A percentile compares a stretch with the other conserved stretches of the same genome.
Conservation (phyloP, 2,113 vertebrate genomes). For the Cervus canadensis region DNA sequence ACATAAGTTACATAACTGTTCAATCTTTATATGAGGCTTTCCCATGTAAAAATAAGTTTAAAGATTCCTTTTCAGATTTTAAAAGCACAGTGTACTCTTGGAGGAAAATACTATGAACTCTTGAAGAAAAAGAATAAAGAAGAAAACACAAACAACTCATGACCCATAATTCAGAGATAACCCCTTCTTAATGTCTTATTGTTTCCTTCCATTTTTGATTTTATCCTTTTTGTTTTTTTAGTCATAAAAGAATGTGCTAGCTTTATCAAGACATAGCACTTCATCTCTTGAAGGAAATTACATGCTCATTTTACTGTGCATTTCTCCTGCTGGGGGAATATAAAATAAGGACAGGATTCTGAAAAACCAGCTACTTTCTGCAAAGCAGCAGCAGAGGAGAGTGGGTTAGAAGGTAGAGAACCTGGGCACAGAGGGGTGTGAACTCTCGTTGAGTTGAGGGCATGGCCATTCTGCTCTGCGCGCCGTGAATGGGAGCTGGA, state of each 20-base stretch:
- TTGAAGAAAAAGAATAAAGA: neutral
- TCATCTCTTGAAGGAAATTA: neutral
- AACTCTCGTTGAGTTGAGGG: neutral
- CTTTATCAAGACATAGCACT: neutral
- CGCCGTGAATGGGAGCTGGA: neutral
- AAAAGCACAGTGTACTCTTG: neutral
- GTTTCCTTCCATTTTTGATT: neutral
- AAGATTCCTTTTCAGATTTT: constrained; percentile 1
- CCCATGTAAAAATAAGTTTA: neutral
- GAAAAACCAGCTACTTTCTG: neutral
- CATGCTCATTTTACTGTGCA: neutral
- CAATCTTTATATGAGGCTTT: neutral
- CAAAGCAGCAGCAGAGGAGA: neutral
- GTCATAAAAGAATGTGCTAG: neutral
- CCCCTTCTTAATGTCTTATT: neutral
- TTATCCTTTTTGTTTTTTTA: neutral
- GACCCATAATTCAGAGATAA: neutral
- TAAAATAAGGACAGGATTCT: neutral
- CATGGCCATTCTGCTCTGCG: neutral
- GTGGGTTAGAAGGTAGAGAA: neutral
- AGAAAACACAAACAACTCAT: neutral
- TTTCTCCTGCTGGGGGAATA: neutral
- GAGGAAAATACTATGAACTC: neutral
- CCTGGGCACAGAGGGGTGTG: neutral
- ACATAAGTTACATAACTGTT: neutral